Conservation (phyloP, 2,113 vertebrate species). For the Alethe diademata region DNA sequence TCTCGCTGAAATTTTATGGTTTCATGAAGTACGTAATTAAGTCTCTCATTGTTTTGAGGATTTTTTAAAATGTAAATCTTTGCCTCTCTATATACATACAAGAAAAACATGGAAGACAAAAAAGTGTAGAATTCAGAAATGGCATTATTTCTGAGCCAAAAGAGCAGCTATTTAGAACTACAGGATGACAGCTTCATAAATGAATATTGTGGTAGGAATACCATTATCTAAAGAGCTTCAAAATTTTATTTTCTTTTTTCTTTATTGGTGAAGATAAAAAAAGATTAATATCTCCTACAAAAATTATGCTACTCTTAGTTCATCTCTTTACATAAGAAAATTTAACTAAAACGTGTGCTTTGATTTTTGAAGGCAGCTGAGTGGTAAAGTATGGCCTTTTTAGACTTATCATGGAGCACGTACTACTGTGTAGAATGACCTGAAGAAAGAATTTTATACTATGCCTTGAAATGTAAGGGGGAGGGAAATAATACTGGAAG, state of each 20-base stretch:
- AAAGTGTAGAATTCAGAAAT: slow-evolving; percentile 38
- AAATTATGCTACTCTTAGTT: background rate
- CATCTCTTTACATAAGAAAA: background rate
- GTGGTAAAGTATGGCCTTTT: background rate
- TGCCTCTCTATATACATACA: background rate
- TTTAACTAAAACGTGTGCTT: background rate
- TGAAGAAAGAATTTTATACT: background rate
- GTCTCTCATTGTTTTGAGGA: fast-evolving
- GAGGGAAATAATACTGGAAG: background rate
- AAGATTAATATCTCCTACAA: background rate
- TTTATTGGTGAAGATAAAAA: slow-evolving; percentile 62
- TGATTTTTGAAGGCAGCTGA: background rate
- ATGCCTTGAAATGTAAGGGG: background rate
- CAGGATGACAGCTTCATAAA: slow-evolving; percentile 14
- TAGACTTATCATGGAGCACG: background rate
- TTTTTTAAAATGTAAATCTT: background rate
- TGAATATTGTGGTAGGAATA: slow-evolving; percentile 19
- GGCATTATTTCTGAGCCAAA: slow-evolving; percentile 47
- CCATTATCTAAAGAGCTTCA: slow-evolving; percentile 57
- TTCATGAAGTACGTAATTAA: background rate
- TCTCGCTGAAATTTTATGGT: background rate
- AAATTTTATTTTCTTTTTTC: slow-evolving; percentile 72
- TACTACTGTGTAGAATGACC: background rate
- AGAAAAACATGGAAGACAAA: slow-evolving; percentile 2
- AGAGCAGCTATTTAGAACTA: slow-evolving; percentile 50